Evolutionary conservation across 2,888 invertebrate species (phyloP).

Genomic region (Tolmerus cingulatus): DNA sequence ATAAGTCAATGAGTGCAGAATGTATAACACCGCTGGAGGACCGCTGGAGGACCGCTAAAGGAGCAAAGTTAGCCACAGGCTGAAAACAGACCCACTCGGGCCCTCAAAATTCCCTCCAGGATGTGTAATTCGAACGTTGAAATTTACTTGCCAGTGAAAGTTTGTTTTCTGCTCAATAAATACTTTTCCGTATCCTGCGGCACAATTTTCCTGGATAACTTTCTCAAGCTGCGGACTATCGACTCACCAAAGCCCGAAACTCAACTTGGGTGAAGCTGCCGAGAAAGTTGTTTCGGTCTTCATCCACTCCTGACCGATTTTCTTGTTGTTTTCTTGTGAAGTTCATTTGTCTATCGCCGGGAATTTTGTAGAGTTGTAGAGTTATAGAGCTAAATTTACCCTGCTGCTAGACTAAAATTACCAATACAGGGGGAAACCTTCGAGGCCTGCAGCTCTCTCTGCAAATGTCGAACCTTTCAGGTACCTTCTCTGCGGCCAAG

Average conservation of each 20-base stretch:
- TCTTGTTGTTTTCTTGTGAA: not conserved
- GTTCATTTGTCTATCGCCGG: not conserved
- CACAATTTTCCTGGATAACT: not conserved
- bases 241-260: not conserved
- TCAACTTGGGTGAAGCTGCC: not conserved
- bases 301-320: not conserved
- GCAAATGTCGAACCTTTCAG: not conserved
- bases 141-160: constrained; percentile 9
- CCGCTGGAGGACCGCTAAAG: not conserved
- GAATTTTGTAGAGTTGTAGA: not conserved
- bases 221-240: constrained; percentile 3
- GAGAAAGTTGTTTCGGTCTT: not conserved
- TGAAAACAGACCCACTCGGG: not conserved
- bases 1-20: constrained; percentile 7
- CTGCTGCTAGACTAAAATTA: not conserved
- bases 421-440: not conserved
- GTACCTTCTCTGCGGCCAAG: not conserved
- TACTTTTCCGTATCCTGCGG: constrained; percentile 17
- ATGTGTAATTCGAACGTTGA: constrained; percentile 15
- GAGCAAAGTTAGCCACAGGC: constrained; percentile 2
- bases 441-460: not conserved
- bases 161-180: constrained; percentile 22
- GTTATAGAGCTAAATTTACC: not conserved
- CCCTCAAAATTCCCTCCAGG: constrained; percentile 7
- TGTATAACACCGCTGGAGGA: not conserved